Base-by-base conservation (phyloP, 2,113 vertebrate species). In the Tiliqua scincoides region DNA sequence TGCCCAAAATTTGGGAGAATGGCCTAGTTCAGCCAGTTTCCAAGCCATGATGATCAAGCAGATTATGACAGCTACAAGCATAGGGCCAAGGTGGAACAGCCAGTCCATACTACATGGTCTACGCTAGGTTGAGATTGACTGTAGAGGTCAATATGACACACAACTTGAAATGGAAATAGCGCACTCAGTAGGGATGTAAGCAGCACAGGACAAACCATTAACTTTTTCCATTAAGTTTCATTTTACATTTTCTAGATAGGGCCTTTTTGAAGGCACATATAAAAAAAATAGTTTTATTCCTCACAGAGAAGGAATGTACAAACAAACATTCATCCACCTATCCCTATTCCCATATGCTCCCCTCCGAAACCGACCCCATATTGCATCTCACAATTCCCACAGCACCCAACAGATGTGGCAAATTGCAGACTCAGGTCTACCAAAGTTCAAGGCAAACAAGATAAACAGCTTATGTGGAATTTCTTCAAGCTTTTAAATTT, bases 401-500 rank as follows among this genome's bases (percentile, higher is more conserved):
- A 62, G 40, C 17, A 77, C 52, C 21, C 85, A 48, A 30, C 15
- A 63, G 17, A 79, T 59, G n/a, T 43, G 74, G 10, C 7, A 84
- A 78, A 84, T 20, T 0, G 0, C 23, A 88, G 73, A 12, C 21
- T 79, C 61, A 74, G 77, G 63, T 93, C 74, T 86, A 59, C 79
- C 82, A 82, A 75, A 52, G 78, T 88, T 91, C 89, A 85, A 48
- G 83, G 43, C 89, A 90, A 93, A 91, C 68, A 89, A 91, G 88
- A 91, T 87, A 94, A 95, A 91, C 25, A 15, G 85, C n/a, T 93
- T 94, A 93, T 79, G n/a, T 37, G 91, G 92, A 93, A 91, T 23
- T 14, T 40, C 85, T 79, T 67, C n/a, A 88, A 86, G 84, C 68
- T 88, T 90, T 15, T 7, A 48, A 83, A 82, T 83, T 73, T 52